Conservation (phyloP, 2,888 invertebrate genomes). For the Ypsolopha sequella region DNA sequence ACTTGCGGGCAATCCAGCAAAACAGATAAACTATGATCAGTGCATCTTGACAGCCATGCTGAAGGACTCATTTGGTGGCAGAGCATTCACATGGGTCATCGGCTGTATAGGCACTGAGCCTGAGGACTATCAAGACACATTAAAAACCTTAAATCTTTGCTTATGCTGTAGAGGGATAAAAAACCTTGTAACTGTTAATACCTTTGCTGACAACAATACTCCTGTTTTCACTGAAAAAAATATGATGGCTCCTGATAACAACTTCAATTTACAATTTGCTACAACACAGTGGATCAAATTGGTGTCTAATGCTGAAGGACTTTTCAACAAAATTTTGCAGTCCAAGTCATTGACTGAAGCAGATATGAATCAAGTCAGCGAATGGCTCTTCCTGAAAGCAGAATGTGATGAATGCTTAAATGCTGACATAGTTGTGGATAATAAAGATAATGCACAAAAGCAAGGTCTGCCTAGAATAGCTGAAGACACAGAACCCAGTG, state of each 20-base stretch:
- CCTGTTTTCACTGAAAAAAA: conserved; percentile 59
- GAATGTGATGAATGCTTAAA: conserved; percentile 88
- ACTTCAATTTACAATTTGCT: conserved; percentile 84
- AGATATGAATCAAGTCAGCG: conserved; percentile 80
- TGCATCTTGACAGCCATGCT: conserved; percentile 77
- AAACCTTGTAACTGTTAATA: conserved; percentile 79
- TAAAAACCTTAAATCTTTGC: conserved; percentile 77
- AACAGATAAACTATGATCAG: conserved; percentile 72
- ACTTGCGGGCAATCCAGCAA: conserved; percentile 65
- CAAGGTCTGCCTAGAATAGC: conserved; percentile 61
- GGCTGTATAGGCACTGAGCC: conserved; percentile 80
- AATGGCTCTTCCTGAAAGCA: conserved; percentile 88
- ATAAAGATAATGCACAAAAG: conserved; percentile 49
- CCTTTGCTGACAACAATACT: conserved; percentile 75
- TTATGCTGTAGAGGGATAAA: conserved; percentile 76
- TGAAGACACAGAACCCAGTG: conserved; percentile 70
- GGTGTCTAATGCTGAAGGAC: conserved; percentile 85
- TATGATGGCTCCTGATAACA: conserved; percentile 38
- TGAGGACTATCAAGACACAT: conserved; percentile 75
- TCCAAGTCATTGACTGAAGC: conserved; percentile 77
- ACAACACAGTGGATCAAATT: conserved; percentile 86
- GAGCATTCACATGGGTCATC: conserved; percentile 80
- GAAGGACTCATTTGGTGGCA: conserved; percentile 81
- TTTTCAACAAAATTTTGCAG: conserved; percentile 81
- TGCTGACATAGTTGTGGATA: conserved; percentile 60